These are phyloP conservation scores for Neoniphon sammara DNA, from an alignment of 2,797 vertebrate species.

Conservation along the genomic window DNA sequence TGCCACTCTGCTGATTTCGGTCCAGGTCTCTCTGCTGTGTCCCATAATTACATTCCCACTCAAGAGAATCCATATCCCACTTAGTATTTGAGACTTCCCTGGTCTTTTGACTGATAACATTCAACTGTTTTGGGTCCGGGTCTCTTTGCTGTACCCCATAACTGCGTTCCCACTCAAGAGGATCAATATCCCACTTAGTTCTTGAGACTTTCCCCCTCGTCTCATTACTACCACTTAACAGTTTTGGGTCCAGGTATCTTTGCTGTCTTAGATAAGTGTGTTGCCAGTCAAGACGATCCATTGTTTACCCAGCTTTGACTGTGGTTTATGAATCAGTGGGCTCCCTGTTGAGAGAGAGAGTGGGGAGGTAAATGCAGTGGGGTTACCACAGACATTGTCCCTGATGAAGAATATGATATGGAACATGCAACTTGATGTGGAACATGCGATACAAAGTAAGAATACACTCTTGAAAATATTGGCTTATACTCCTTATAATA, in stretches of 20 bases:
- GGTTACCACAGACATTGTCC: no score
- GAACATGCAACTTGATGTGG: no score
- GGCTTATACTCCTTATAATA: no score
- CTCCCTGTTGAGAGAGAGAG: constrained; percentile 5
- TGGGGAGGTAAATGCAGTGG: no score
- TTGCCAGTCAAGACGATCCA: constrained; percentile 53
- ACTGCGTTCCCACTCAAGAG: constrained; percentile 15
- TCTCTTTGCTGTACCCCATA: not conserved
- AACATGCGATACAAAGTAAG: no score
- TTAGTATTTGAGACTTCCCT: not conserved
- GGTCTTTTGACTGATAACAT: not conserved
- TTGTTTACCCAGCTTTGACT: constrained; percentile 16
- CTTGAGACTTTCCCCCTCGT: not conserved
- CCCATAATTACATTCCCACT: no score
- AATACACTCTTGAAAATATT: no score
- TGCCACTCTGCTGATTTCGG: not conserved
- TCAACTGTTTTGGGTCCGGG: not conserved
- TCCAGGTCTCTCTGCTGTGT: constrained; percentile 3
- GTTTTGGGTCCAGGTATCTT: not conserved
- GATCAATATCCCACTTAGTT: not conserved
- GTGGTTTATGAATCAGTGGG: not conserved
- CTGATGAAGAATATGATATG: no score
- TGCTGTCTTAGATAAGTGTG: not conserved
- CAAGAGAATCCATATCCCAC: not conserved
- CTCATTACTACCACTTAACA: not conserved